Evolutionary conservation across 2,797 vertebrate genomes (phyloP), one percentile per base, ranked within the genome.

Genomic region (Alca torda): DNA sequence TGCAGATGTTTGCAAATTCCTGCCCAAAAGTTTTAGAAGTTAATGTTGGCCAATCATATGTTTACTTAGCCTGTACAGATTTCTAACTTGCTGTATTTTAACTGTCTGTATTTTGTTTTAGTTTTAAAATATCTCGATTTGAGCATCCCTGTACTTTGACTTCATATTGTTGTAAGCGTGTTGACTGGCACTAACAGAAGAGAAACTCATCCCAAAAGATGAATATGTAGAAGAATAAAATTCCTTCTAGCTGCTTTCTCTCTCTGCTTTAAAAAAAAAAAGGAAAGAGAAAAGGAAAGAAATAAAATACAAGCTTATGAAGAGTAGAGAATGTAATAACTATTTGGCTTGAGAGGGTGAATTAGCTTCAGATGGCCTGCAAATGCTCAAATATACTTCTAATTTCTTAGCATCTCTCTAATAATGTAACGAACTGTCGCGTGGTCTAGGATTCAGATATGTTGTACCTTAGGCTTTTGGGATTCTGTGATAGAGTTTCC

Each of bases 11-110:
- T 74, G 69, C 59, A 84, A 87, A 25, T 20, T 91, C 28, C 46
- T 95, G 24, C 82, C 17, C 31, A 43, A 15, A 95, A 95, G 90
- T 94, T 94, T 84, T 90, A 68, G 68, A 84, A 77, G 84, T 87
- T 95, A 87, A 13, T 45, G 37, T 77, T 80, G 63, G 30, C 70
- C 13, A 28, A 26, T 84, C 1, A 1, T 30, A 3, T 53, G 43
- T 94, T 93, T 92, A 69, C 31, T 61, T 65, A 91, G 54, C 35
- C 14, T 61, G 57, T 89, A 41, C 41, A 33, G 19, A 8, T 90
- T 78, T 85, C 7, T n/a, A 33, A 60, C 35, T 80, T 0, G 0
- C 19, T 69, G 41, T 74, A 12, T 68, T 93, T 93, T 93, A 85
- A 72, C n/a, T 90, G 14, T 43, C 23, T 80, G 12, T 86, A 7